Evolutionary conservation across 2,888 invertebrate species (phyloP), one percentile per base, ranked within the genome.

Genomic region (Drosophila kuntzei): DNA sequence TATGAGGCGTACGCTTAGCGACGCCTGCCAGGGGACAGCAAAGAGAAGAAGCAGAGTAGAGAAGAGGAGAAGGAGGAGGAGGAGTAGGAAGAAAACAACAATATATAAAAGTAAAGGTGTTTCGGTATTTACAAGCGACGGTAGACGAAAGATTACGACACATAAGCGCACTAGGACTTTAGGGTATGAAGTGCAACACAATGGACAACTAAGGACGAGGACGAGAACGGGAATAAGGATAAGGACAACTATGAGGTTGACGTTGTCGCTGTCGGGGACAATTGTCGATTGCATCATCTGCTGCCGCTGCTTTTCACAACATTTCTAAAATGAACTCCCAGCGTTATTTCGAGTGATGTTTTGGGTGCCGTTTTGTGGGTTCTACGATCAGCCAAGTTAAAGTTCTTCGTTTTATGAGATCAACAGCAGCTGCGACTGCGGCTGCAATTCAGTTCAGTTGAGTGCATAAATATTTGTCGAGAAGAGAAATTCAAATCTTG

Each of bases 91-190:
- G 22, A 34, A 43, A 70, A 70, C n/a, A n/a, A n/a, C n/a, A 76
- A 22, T 22, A 22, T 22, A 72, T 34, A 68, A 70, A 79, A 74
- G 43, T 20, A 87, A 82, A 82, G 87, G 87, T 82, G 87, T 87
- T 82, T 83, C 82, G 71, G 60, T 70, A 76, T 80, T 78, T 77
- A 83, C 68, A 79, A 61, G 29, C 39, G 58, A 71, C 51, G 22
- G 43, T 20, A 55, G 43, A 62, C 59, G 62, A 59, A 72, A 74
- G 75, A 74, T 69, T 62, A 65, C 74, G 65, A 49, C 53, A 76
- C 81, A 80, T 66, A 69, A 50, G 43, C 64, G 18, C 14, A 11
- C 47, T 39, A 44, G 72, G 66, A 58, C 72, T 74, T 58, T 20
- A 57, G 62, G 75, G 73, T 34, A 36, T 37, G 29, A 29, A 60